Conservation (phyloP, 2,888 invertebrate species). For the Hirtodrosophila duncani region DNA sequence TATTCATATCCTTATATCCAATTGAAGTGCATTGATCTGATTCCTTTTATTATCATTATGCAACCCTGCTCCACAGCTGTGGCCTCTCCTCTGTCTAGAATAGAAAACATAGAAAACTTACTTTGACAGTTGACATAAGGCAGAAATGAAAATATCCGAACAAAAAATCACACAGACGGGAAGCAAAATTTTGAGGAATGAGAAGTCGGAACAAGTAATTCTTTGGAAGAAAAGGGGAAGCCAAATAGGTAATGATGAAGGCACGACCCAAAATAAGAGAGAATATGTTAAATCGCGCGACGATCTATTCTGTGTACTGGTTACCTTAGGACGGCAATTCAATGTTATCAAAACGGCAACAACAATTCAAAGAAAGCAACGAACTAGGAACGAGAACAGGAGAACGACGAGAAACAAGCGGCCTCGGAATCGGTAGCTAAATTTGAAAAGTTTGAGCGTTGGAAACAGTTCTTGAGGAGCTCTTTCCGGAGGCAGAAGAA, state of each 20-base stretch:
- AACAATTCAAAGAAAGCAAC: background rate
- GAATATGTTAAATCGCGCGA: slow-evolving; percentile 48
- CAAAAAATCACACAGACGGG: no score
- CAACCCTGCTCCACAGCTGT: no score
- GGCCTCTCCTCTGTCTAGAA: no score
- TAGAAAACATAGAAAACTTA: no score
- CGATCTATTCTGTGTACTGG: slow-evolving; percentile 40
- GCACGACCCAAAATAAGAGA: slow-evolving; percentile 43
- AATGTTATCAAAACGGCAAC: slow-evolving; percentile 1
- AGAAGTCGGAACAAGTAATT: no score
- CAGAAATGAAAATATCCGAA: no score
- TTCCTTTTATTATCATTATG: no score
- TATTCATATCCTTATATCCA: no score
- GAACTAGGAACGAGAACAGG: slow-evolving; percentile 3
- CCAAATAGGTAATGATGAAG: slow-evolving; percentile 45
- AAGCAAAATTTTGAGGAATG: no score
- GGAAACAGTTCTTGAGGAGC: slow-evolving; percentile 43
- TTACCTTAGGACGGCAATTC: slow-evolving; percentile 30
- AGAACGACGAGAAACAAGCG: background rate
- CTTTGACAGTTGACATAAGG: no score
- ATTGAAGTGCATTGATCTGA: no score
- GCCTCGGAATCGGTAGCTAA: background rate
- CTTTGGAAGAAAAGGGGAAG: slow-evolving; percentile 25
- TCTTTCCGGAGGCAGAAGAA: slow-evolving; percentile 74
- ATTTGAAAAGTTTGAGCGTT: slow-evolving; percentile 33